phyloP scores from a whole-genome alignment of 1,140 invertebrate species.

The Notospermus geniculatus region DNA sequence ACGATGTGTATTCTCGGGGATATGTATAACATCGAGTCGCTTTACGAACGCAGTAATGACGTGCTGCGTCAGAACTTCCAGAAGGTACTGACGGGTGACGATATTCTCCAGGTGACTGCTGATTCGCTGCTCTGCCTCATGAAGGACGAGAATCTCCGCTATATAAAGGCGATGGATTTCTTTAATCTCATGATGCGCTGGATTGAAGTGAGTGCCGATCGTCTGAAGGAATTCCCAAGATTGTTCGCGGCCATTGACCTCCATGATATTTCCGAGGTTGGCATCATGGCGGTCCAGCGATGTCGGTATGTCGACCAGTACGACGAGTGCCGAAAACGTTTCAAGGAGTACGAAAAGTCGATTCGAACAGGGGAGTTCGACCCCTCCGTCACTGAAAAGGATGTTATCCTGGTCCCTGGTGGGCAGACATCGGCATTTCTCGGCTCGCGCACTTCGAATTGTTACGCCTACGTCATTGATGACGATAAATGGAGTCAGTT shows the following conservation, averaged over 20 bases:
- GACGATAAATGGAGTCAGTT: conserved; percentile 40
- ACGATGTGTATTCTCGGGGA: conserved; percentile 34
- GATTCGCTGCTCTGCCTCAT: conserved; percentile 35
- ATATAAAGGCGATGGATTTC: conserved; percentile 31
- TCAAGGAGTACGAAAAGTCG: conserved; percentile 32
- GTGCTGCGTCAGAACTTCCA: conserved; percentile 34
- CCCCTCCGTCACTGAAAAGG: conserved; percentile 22
- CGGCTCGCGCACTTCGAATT: conserved; percentile 26
- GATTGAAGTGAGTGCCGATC: conserved; percentile 28
- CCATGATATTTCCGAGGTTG: conserved; percentile 18
- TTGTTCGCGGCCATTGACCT: conserved; percentile 36
- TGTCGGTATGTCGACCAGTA: conserved; percentile 23
- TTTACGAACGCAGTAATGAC: conserved; percentile 30
- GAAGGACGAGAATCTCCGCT: conserved; percentile 31
- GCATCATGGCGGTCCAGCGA: conserved; percentile 28
- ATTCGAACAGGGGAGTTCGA: conserved; percentile 23
- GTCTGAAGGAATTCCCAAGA: conserved; percentile 28
- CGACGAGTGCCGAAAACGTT: conserved; percentile 31
- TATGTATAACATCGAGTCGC: conserved; percentile 34
- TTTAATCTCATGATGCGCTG: conserved; percentile 37
- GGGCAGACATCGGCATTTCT: conserved; percentile 27
- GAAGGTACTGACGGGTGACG: conserved; percentile 30
- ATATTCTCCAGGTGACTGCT: conserved; percentile 31
- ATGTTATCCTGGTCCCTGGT: conserved; percentile 37
- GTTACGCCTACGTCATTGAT: conserved; percentile 35